Evolutionary conservation across 2,888 invertebrate genomes (phyloP).

Genomic region (Automeris io): DNA sequence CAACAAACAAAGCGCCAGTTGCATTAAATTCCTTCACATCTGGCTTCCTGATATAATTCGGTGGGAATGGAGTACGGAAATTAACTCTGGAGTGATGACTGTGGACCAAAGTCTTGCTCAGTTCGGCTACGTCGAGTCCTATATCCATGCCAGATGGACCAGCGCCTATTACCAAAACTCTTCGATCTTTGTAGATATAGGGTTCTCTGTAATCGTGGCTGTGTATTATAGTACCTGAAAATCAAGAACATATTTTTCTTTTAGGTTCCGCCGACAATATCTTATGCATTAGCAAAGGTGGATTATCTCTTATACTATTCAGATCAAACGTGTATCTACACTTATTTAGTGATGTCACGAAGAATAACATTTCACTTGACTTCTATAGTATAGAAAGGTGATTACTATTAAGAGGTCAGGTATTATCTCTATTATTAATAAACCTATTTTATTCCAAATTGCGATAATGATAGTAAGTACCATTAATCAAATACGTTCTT

Average conservation of each 20-base stretch:
- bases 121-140: conserved; percentile 73
- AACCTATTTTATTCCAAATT: no score
- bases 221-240: conserved; percentile 79
- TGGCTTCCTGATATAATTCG: conserved; percentile 67
- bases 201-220: conserved; percentile 85
- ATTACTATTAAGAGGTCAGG: no score
- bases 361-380: no score
- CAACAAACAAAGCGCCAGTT: conserved; percentile 74
- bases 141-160: conserved; percentile 87
- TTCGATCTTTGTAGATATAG: conserved; percentile 72
- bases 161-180: conserved; percentile 82
- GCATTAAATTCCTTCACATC: conserved; percentile 69
- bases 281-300: no score
- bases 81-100: conserved; percentile 67
- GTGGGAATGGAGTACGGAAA: conserved; percentile 57
- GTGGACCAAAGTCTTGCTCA: conserved; percentile 61
- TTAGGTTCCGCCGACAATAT: no score
- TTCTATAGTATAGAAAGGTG: no score
- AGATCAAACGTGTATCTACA: no score
- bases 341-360: no score
- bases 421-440: no score
- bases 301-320: no score
- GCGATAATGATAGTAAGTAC: no score
- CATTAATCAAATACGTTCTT: no score
- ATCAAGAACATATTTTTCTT: neutral